Percentiles rank a stretch among this genome's conserved stretches.
phyloP scores from a whole-genome alignment of 92 coral and sea anemone genomes.

The Anthopleura xanthogrammica region DNA sequence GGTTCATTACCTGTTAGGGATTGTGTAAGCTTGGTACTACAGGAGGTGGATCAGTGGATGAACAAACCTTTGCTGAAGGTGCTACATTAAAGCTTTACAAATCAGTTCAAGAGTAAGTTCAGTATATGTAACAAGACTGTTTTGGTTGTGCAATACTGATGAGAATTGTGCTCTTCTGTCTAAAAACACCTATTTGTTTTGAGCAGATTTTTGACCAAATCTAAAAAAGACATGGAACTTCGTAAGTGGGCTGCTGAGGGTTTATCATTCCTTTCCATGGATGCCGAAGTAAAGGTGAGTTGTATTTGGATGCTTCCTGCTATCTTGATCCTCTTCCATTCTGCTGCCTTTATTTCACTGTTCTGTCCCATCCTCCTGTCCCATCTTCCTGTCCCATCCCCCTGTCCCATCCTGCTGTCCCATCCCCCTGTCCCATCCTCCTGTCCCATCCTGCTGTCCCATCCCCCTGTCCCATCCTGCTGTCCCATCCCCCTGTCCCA shows the following conservation, averaged over 20 bases:
- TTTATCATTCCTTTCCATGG: constrained; percentile 85
- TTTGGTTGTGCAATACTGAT: too few relatives aligned
- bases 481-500: too few relatives aligned
- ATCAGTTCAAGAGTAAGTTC: constrained; percentile 76
- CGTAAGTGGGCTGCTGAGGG: constrained; percentile 98
- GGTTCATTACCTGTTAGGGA: constrained; percentile 16
- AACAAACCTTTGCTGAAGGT: constrained; percentile 81
- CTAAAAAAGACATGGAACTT: constrained; percentile 78
- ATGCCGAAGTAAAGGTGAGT: constrained; percentile 90
- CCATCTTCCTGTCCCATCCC: too few relatives aligned
- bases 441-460: too few relatives aligned
- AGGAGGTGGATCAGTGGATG: constrained; percentile 84
- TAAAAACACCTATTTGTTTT: not conserved
- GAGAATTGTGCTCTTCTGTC: too few relatives aligned
- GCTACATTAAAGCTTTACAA: constrained; percentile 83
- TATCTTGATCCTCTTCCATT: too few relatives aligned
- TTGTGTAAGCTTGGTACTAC: constrained; percentile 87
- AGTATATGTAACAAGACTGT: not conserved
- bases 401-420: too few relatives aligned
- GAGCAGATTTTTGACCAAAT: constrained; percentile 70
- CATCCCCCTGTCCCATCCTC: too few relatives aligned
- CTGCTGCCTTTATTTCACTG: too few relatives aligned
- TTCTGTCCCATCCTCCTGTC: too few relatives aligned
- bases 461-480: too few relatives aligned
- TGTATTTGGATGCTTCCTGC: not conserved